A percentile compares a stretch with the other conserved stretches of the same genome.
phyloP scores from a whole-genome alignment of 2,113 vertebrate species.

The Elephantulus edwardii region DNA sequence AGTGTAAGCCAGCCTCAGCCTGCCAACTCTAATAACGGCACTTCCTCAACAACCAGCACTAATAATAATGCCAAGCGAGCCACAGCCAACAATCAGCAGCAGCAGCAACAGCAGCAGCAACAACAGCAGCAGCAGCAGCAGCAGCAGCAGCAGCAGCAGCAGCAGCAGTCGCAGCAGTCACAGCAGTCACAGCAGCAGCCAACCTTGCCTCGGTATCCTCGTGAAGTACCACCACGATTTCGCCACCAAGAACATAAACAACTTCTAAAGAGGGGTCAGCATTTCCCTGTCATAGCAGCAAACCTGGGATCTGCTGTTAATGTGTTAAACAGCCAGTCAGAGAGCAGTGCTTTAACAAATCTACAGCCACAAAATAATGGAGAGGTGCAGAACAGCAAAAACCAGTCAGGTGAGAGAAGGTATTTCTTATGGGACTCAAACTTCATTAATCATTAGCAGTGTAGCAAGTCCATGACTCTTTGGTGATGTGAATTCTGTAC shows the following conservation, averaged over 20 bases:
- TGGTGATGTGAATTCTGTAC: not conserved
- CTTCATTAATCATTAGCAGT: not conserved
- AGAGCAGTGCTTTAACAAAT: constrained; percentile 80
- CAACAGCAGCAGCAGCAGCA: constrained; percentile 63
- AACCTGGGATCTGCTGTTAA: constrained; percentile 92
- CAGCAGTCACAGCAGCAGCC: constrained; percentile 1
- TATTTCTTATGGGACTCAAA: not conserved
- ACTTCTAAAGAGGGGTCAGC: constrained; percentile 90
- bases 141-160: constrained; percentile 23
- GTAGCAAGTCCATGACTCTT: constrained; percentile 23
- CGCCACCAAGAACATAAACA: constrained; percentile 92
- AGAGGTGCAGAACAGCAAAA: constrained; percentile 86
- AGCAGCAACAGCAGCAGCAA: constrained; percentile 76
- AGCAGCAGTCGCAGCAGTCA: not conserved
- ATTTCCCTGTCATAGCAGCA: constrained; percentile 87
- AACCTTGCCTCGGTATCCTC: constrained; percentile 89
- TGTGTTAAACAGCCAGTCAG: constrained; percentile 82
- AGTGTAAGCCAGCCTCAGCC: constrained; percentile 91
- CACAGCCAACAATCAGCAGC: constrained; percentile 88
- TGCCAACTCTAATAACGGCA: constrained; percentile 85
- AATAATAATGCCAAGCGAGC: constrained; percentile 96
- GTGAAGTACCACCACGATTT: constrained; percentile 92
- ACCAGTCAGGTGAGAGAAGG: constrained; percentile 87
- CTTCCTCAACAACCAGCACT: constrained; percentile 89
- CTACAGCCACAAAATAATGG: constrained; percentile 86